Evolutionary conservation across 2,888 invertebrate genomes (phyloP), one percentile per base, ranked within the genome.

Genomic region (Himalopsyche tibetana): DNA sequence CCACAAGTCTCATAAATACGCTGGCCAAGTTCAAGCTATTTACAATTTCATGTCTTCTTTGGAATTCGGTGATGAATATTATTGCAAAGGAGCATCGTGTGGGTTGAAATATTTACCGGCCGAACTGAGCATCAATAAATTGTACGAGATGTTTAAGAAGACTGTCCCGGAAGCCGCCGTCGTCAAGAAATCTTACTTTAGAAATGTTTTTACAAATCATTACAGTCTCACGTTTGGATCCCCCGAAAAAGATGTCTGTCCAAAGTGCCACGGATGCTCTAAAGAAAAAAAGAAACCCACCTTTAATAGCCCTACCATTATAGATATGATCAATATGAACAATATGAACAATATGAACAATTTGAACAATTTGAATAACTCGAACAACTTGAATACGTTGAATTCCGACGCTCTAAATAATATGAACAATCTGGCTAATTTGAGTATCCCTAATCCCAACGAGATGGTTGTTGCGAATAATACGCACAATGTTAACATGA

Each of bases 61-160:
- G 36, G 38, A 74, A 74, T 74, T 74, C 38, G 36, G 74, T 15
- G 74, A 74, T 38, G 74, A 74, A 15, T 74, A 74, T 74, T 74
- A 74, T 36, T 74, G 74, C 74, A 74, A 74, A 74, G 74, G 74
- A 38, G 74, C 74, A 36, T 74, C 74, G 28, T 74, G 74, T 5
- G 74, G 74, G 19, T 38, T 74, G 19, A 74, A 74, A 74, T 74
- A 74, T 36, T 74, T 74, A 74, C 74, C 74, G 74, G 74, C 74
- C 12, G 38, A 74, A 74, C 38, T 74, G 36, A 74, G 74, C 12
- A 74, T 74, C 8, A 74, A 74, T 15, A 74, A 74, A 74, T 36
- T 74, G 15, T 74, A 74, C 36, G 74, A 74, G 4, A 74, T 74
- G 74, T 74, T 74, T 19, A 74, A 74, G 11, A 74, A 74, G 36